Conservation (phyloP, 2,113 vertebrate species). For the Cisticola juncidis region DNA sequence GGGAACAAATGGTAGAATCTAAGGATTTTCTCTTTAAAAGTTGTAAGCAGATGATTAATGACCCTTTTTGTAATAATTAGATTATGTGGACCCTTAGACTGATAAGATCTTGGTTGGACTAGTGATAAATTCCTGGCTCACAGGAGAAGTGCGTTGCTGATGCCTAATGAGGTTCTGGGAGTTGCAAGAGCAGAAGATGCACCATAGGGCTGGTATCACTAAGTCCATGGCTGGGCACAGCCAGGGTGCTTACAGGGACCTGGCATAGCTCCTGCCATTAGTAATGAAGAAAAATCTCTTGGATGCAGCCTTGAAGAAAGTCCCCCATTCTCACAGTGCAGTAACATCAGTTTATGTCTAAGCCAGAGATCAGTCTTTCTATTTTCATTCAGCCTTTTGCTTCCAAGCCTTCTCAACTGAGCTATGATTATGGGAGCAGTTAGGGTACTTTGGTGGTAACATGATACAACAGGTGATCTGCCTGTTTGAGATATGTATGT, state of each 20-base stretch:
- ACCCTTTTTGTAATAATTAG: background rate
- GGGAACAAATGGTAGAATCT: background rate
- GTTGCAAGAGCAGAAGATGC: fast-evolving
- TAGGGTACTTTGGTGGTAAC: background rate
- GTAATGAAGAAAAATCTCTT: background rate
- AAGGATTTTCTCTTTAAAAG: background rate
- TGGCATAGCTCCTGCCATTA: background rate
- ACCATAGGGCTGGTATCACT: background rate
- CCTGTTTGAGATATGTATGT: background rate
- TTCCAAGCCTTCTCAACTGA: background rate
- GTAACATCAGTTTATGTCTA: background rate
- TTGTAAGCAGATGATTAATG: background rate
- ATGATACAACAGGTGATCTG: background rate
- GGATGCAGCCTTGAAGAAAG: background rate
- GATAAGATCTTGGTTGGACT: background rate
- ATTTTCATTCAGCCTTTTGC: background rate
- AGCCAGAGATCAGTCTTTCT: background rate
- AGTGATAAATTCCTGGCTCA: background rate
- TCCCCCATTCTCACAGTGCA: fast-evolving
- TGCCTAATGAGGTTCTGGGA: background rate
- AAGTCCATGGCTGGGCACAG: background rate
- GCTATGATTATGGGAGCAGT: background rate
- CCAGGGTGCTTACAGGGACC: fast-evolving
- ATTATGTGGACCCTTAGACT: background rate
- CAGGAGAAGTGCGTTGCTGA: background rate